These are phyloP conservation scores for Ispidina lecontei DNA, from an alignment of 2,797 vertebrate genomes.

Conservation along the genomic window DNA sequence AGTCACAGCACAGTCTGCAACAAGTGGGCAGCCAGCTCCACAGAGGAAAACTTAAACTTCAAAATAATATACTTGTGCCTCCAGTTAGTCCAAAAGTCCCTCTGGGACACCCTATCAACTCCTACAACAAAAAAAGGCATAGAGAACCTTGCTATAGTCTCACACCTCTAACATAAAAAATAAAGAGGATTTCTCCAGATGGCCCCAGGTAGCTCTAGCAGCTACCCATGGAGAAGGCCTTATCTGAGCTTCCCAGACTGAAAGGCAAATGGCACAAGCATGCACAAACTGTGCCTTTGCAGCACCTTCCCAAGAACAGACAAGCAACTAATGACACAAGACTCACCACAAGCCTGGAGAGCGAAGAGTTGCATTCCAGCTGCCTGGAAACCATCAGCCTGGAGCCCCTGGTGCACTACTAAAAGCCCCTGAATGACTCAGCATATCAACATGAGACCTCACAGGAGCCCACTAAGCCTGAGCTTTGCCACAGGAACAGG, in stretches of 20 bases:
- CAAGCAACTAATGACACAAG: fast-evolving
- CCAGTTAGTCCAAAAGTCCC: fast-evolving
- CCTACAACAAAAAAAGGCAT: not conserved
- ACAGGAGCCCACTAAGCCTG: fast-evolving
- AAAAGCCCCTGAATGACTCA: fast-evolving
- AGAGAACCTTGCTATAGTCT: not conserved
- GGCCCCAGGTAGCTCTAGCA: not conserved
- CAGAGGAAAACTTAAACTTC: not conserved
- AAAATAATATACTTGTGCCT: not conserved
- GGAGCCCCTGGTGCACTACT: fast-evolving
- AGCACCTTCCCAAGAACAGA: fast-evolving
- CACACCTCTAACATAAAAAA: not conserved
- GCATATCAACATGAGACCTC: fast-evolving
- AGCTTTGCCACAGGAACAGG: fast-evolving
- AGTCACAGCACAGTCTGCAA: fast-evolving
- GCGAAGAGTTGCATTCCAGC: not conserved
- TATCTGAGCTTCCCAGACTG: fast-evolving
- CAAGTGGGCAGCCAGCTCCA: not conserved
- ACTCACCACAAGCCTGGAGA: not conserved
- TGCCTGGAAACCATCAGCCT: not conserved
- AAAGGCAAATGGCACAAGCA: fast-evolving
- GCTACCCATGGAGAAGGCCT: not conserved
- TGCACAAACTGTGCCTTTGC: fast-evolving
- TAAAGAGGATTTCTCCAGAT: fast-evolving
- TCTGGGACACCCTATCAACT: fast-evolving